Evolutionary conservation across 2,888 invertebrate genomes (phyloP).

Genomic region (Drosophila suboccidentalis): DNA sequence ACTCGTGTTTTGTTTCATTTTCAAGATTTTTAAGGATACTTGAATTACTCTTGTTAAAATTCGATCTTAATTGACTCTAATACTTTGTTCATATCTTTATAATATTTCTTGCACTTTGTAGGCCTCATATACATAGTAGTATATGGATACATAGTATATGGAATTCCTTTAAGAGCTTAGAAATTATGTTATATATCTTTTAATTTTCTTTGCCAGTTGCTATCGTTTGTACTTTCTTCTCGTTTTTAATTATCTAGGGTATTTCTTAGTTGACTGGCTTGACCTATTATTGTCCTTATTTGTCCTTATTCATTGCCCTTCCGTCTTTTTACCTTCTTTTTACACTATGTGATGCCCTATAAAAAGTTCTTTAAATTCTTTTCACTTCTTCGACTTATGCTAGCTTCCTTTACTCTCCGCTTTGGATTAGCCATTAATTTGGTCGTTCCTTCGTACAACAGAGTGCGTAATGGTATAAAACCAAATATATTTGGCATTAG

Average conservation of each 20-base stretch:
- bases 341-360: neutral
- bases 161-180: too few relatives aligned
- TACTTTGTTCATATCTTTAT: too few relatives aligned
- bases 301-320: neutral
- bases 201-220: neutral
- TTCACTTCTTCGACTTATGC: neutral
- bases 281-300: conserved; percentile 4
- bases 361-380: conserved; percentile 4
- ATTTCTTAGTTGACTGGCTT: neutral
- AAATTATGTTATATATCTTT: too few relatives aligned
- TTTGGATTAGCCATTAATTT: conserved; percentile 7
- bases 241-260: neutral
- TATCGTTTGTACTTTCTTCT: neutral
- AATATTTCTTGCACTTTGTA: too few relatives aligned
- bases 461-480: neutral
- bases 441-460: neutral
- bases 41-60: too few relatives aligned
- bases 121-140: too few relatives aligned
- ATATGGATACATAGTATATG: too few relatives aligned
- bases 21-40: too few relatives aligned
- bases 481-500: conserved; percentile 7
- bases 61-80: too few relatives aligned
- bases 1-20: too few relatives aligned
- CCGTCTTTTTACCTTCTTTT: neutral
- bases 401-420: neutral